phyloP scores from a whole-genome alignment of 2,888 invertebrate genomes.

The Agonum fuliginosum region DNA sequence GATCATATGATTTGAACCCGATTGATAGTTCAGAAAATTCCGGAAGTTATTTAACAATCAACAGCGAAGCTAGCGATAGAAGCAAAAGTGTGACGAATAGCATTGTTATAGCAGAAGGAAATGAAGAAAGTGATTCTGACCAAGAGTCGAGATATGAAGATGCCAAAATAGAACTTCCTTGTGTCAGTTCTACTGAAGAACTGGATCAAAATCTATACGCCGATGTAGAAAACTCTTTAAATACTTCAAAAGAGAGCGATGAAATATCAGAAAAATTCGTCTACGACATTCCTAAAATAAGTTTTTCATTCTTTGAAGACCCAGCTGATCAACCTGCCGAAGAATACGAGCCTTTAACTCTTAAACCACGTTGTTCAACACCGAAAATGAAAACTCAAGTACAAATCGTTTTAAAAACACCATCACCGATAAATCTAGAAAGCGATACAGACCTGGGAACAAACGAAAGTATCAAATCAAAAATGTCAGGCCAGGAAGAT shows the following conservation, averaged over 20 bases:
- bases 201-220: conserved; percentile 63
- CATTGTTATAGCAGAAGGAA: conserved; percentile 58
- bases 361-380: conserved; percentile 63
- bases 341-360: conserved; percentile 62
- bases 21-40: conserved; percentile 65
- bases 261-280: conserved; percentile 64
- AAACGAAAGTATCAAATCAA: conserved; percentile 17
- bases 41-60: conserved; percentile 67
- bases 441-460: conserved; percentile 18
- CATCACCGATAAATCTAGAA: conserved; percentile 22
- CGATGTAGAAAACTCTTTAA: conserved; percentile 57
- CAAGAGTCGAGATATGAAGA: conserved; percentile 67
- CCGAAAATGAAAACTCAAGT: conserved; percentile 67
- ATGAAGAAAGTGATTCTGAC: conserved; percentile 63
- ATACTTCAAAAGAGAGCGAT: conserved; percentile 49
- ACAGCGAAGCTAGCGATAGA: conserved; percentile 66
- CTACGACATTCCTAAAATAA: conserved; percentile 71
- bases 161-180: conserved; percentile 63
- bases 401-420: conserved; percentile 66
- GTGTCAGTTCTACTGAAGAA: conserved; percentile 47
- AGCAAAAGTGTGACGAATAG: conserved; percentile 61
- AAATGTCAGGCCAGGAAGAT: conserved; percentile 26
- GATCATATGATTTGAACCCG: conserved; percentile 29
- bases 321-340: conserved; percentile 50
- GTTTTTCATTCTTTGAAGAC: conserved; percentile 70